A percentile compares a stretch with the other conserved stretches of the same genome.
Evolutionary conservation across 2,113 vertebrate genomes (phyloP).

Genomic region (Poeciliopsis prolifica): DNA sequence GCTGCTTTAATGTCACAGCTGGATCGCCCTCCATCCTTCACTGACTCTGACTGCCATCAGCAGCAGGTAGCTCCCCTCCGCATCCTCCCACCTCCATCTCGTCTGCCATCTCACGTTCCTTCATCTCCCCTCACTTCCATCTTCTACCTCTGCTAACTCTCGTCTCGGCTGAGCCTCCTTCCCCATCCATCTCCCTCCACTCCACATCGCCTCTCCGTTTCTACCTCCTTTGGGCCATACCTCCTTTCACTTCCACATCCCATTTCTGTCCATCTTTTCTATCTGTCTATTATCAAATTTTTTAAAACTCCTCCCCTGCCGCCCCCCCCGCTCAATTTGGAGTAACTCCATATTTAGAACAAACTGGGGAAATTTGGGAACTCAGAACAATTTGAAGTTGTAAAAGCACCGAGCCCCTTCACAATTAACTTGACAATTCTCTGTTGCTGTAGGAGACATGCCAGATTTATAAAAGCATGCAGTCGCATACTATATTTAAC

Average conservation of each 20-base stretch:
- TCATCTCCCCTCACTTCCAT: slow-evolving; percentile 61
- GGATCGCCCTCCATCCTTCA: slow-evolving; percentile 94
- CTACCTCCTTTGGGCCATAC: neutral
- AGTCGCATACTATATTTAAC: neutral
- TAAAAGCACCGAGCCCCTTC: neutral
- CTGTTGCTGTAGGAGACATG: neutral
- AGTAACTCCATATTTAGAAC: neutral
- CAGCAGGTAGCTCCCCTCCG: slow-evolving; percentile 73
- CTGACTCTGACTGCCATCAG: slow-evolving; percentile 83
- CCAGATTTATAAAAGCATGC: slow-evolving; percentile 3
- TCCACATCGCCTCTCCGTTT: neutral
- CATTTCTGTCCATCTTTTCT: neutral
- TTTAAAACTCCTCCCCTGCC: neutral
- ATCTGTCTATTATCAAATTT: neutral
- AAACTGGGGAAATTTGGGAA: neutral
- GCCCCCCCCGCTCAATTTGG: neutral
- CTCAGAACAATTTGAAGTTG: neutral
- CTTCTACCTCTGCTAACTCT: slow-evolving; percentile 42
- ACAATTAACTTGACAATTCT: slow-evolving; percentile 11
- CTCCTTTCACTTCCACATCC: neutral
- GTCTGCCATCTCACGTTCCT: slow-evolving; percentile 44
- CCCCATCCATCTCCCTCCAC: slow-evolving; percentile 22
- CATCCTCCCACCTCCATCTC: slow-evolving; percentile 55
- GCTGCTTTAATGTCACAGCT: slow-evolving; percentile 99
- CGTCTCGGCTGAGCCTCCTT: slow-evolving; percentile 31